phyloP scores from a whole-genome alignment of 2,113 vertebrate genomes.

The Rhinopomastus cyanomelas region DNA sequence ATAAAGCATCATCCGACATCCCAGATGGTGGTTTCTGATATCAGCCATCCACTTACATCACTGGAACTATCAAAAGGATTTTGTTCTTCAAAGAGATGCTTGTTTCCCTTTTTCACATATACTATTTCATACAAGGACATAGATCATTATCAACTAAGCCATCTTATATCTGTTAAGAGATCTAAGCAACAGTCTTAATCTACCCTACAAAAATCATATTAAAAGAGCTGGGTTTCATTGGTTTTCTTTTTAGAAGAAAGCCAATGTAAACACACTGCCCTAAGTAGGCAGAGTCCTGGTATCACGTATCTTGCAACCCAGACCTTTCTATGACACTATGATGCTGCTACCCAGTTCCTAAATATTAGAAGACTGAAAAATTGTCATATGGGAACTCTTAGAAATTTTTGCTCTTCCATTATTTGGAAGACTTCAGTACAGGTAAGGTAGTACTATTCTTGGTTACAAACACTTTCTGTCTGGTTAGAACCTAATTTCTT shows the following conservation, averaged over 20 bases:
- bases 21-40: background rate
- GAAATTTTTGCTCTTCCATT: background rate
- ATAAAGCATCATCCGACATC: background rate
- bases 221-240: background rate
- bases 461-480: background rate
- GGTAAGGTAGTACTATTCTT: background rate
- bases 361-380: background rate
- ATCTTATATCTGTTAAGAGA: background rate
- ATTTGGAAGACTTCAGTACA: background rate
- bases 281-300: background rate
- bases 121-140: background rate
- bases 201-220: background rate
- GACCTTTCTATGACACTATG: too few species aligned
- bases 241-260: background rate
- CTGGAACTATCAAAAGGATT: constrained; percentile 5
- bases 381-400: background rate
- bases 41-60: background rate
- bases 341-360: background rate
- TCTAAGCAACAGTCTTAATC: background rate
- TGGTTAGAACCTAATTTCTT: background rate
- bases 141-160: background rate
- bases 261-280: background rate
- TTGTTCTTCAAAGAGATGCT: background rate
- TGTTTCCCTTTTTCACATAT: background rate
- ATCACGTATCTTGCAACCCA: background rate